phyloP scores from a whole-genome alignment of 2,888 invertebrate species.

The Xiphydria camelus region DNA sequence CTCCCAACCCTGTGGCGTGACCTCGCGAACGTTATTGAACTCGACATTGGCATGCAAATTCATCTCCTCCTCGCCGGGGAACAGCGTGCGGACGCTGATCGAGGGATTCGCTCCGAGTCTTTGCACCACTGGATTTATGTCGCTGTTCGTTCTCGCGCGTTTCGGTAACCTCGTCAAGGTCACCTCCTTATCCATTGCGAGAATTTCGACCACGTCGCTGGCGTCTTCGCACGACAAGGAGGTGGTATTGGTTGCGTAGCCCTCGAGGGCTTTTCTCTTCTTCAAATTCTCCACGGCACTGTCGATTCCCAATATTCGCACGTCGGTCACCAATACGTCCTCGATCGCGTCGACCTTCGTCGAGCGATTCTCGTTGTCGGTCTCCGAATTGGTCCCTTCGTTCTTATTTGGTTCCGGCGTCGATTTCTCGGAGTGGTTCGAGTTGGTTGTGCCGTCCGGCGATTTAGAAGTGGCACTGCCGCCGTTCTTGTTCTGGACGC shows the following conservation, averaged over 20 bases:
- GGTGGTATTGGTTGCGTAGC: constrained; percentile 25
- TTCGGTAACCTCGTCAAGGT: constrained; percentile 64
- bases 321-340: constrained; percentile 26
- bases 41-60: constrained; percentile 76
- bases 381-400: constrained; percentile 33
- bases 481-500: constrained; percentile 35
- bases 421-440: constrained; percentile 40
- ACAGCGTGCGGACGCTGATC: constrained; percentile 79
- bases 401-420: constrained; percentile 41
- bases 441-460: constrained; percentile 19
- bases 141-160: constrained; percentile 58
- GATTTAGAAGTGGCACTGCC: constrained; percentile 17
- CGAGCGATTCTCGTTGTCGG: constrained; percentile 28
- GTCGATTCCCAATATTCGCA: constrained; percentile 44
- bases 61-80: constrained; percentile 83
- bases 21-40: constrained; percentile 71
- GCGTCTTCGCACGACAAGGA: constrained; percentile 21
- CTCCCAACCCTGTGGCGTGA: constrained; percentile 84
- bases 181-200: constrained; percentile 64
- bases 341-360: constrained; percentile 23
- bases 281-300: constrained; percentile 52
- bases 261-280: constrained; percentile 50
- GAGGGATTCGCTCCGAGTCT: constrained; percentile 77
- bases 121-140: constrained; percentile 66
- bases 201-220: constrained; percentile 51